These are phyloP conservation scores for Chaetodon trifasciatus DNA, from an alignment of 2,797 vertebrate genomes.

Conservation along the genomic window DNA sequence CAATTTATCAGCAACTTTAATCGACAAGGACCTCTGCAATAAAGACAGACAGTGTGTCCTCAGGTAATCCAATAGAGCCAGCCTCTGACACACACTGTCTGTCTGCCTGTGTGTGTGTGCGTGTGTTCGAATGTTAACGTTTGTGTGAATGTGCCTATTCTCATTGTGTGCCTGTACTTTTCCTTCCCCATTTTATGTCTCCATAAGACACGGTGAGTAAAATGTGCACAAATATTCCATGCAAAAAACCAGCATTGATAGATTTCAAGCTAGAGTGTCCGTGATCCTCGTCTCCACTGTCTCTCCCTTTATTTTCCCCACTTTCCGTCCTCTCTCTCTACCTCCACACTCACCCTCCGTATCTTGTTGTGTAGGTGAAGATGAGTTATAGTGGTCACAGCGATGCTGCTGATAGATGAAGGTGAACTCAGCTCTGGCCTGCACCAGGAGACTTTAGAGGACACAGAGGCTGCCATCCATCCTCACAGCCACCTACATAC, in stretches of 20 bases:
- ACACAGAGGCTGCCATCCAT: slow-evolving; percentile 82
- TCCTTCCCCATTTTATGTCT: slow-evolving; percentile 1
- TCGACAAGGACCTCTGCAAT: slow-evolving; percentile 81
- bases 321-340: slow-evolving; percentile 38
- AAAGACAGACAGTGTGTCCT: slow-evolving; percentile 80
- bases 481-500: slow-evolving; percentile 73
- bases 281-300: slow-evolving; percentile 4
- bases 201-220: slow-evolving; percentile 3
- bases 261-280: slow-evolving; percentile 12
- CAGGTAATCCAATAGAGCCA: slow-evolving; percentile 79
- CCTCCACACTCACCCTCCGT: slow-evolving; percentile 63
- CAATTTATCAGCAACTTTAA: slow-evolving; percentile 84
- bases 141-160: neutral
- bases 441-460: slow-evolving; percentile 80
- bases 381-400: slow-evolving; percentile 83
- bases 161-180: slow-evolving; percentile 2
- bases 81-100: slow-evolving; percentile 51
- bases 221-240: slow-evolving; percentile 1
- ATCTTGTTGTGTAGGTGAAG: slow-evolving; percentile 77
- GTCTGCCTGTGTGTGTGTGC: slow-evolving; percentile 16
- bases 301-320: slow-evolving; percentile 33
- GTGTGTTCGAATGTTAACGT: neutral
- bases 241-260: slow-evolving; percentile 6
- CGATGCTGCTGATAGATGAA: slow-evolving; percentile 83
- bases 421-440: slow-evolving; percentile 80